Conservation (phyloP, 2,888 invertebrate genomes). For the Scrobipalpa atriplicella region DNA sequence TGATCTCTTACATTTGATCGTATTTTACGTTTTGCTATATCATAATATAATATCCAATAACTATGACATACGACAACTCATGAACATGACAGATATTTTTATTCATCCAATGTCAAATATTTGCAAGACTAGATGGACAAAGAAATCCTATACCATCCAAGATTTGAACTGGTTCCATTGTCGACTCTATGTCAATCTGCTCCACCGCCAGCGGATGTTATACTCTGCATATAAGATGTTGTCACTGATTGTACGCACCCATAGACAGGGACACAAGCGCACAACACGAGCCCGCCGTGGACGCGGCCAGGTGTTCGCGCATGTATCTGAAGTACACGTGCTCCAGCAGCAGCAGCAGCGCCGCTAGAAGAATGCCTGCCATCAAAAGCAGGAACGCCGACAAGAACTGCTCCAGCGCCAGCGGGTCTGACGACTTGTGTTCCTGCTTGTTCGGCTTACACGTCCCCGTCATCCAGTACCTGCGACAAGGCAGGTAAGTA, state of each 20-base stretch:
- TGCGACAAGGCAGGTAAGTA: constrained; percentile 45
- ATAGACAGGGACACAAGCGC: constrained; percentile 95
- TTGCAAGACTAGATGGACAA: too few relatives aligned
- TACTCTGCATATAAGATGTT: too few relatives aligned
- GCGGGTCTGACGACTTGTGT: constrained; percentile 94
- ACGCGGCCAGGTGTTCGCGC: constrained; percentile 92
- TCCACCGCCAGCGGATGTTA: too few relatives aligned
- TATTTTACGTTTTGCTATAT: background rate
- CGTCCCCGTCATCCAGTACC: constrained; percentile 98
- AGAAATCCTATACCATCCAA: too few relatives aligned
- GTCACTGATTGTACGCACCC: constrained; percentile 83
- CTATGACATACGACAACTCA: too few relatives aligned
- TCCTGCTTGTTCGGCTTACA: constrained; percentile 96
- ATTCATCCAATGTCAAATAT: background rate
- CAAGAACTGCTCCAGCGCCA: constrained; percentile 97
- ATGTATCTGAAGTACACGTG: constrained; percentile 98
- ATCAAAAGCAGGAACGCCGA: constrained; percentile 98
- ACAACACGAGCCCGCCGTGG: constrained; percentile 95
- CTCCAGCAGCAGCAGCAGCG: constrained; percentile 93
- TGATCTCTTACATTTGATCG: too few relatives aligned
- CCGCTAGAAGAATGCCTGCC: constrained; percentile 96
- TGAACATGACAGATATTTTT: background rate
- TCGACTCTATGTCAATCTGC: too few relatives aligned
- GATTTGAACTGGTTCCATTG: too few relatives aligned
- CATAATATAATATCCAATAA: too few relatives aligned